A percentile compares a stretch with the other conserved stretches of the same genome.
Conservation (phyloP, 2,113 vertebrate species). For the Alethe diademata region DNA sequence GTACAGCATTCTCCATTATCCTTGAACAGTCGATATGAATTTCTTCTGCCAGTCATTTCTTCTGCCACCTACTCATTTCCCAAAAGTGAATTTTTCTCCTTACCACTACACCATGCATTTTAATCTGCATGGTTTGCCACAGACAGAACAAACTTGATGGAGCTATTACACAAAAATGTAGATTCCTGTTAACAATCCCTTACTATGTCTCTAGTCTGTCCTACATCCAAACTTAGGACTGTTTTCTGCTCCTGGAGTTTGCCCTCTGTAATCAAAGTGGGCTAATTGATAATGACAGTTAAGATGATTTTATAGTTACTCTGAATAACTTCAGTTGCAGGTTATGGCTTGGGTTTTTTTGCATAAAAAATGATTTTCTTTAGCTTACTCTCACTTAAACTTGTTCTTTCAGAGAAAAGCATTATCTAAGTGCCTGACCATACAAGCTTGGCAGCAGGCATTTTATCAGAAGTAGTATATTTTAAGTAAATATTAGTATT, state of each 20-base stretch:
- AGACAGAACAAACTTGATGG: not conserved
- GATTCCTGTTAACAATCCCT: not conserved
- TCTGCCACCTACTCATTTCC: not conserved
- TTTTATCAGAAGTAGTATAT: not conserved
- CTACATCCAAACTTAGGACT: not conserved
- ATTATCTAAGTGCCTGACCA: not conserved
- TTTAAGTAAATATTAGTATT: not conserved
- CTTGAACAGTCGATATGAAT: not conserved
- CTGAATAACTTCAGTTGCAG: not conserved
- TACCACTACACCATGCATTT: not conserved
- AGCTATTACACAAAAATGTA: not conserved
- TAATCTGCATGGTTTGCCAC: not conserved
- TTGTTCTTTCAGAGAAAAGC: not conserved
- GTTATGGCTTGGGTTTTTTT: not conserved
- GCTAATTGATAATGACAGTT: not conserved
- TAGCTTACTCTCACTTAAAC: not conserved
- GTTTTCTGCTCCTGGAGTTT: not conserved
- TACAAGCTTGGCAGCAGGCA: not conserved
- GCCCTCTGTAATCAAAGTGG: not conserved
- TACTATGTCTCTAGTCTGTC: too few species aligned
- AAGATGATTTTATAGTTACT: not conserved
- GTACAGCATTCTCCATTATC: fast-evolving
- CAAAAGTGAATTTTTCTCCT: not conserved
- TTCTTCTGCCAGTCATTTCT: not conserved
- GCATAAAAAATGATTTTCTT: not conserved